These are phyloP conservation scores for Ostrea edulis DNA, from an alignment of 1,140 invertebrate genomes.

Conservation along the genomic window DNA sequence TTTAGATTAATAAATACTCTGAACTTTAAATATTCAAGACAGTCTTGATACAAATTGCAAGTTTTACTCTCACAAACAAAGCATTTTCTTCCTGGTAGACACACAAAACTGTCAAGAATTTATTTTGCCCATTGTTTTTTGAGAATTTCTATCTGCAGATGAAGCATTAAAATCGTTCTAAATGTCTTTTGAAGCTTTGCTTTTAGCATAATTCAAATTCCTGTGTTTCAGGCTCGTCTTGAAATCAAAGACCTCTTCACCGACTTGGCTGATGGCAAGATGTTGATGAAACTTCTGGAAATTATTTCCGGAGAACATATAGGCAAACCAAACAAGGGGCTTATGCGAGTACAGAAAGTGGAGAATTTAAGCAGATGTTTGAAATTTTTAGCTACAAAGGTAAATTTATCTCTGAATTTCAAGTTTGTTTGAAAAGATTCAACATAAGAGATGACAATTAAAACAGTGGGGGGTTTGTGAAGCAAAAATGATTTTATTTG, in stretches of 20 bases:
- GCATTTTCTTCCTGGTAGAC: not conserved
- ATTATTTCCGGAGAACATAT: constrained; percentile 99
- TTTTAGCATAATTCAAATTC: constrained; percentile 28
- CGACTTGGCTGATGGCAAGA: constrained; percentile 96
- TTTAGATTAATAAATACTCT: not conserved
- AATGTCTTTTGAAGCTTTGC: not conserved
- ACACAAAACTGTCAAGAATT: not conserved
- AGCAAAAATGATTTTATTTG: too few species aligned
- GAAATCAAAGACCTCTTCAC: constrained; percentile 96
- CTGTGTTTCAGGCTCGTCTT: constrained; percentile 71
- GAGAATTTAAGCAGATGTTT: constrained; percentile 99
- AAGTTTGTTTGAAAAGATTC: not conserved
- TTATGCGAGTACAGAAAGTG: constrained; percentile 99
- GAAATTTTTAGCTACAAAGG: constrained; percentile 98
- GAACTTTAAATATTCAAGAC: too few species aligned
- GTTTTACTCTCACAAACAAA: not conserved
- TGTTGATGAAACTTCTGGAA: constrained; percentile 97
- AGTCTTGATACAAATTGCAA: too few species aligned
- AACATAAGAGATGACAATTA: too few species aligned
- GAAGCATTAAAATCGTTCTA: not conserved
- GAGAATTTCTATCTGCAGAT: not conserved
- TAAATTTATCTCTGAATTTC: constrained; percentile 73
- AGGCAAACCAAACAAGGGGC: constrained; percentile 96
- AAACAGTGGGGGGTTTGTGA: too few species aligned
- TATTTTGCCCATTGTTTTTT: not conserved